A percentile compares a stretch with the other conserved stretches of the same genome.
Evolutionary conservation across 2,888 invertebrate genomes (phyloP).

Genomic region (Allacma fusca): DNA sequence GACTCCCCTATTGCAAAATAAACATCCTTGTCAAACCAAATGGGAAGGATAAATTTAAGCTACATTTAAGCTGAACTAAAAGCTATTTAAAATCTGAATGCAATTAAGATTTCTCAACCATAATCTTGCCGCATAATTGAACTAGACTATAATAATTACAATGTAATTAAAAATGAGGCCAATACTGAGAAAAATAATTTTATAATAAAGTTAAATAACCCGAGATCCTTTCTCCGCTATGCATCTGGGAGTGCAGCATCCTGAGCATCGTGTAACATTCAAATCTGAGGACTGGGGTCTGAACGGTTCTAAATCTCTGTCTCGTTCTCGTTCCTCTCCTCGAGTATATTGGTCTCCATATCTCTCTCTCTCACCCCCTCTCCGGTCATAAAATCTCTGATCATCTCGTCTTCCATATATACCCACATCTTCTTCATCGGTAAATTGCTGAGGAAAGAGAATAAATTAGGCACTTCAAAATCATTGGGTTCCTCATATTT

Average conservation of each 20-base stretch:
- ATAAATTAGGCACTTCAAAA: neutral
- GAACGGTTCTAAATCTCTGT: neutral
- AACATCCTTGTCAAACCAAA: no score
- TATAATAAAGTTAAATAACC: conserved; percentile 65
- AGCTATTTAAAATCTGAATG: no score
- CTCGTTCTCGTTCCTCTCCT: conserved; percentile 30
- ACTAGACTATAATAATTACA: neutral
- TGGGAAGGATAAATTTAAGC: no score
- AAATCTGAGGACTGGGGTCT: neutral
- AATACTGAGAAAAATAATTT: neutral
- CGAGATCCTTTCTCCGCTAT: conserved; percentile 86
- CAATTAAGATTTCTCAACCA: no score
- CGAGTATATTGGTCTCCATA: neutral
- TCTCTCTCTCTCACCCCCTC: conserved; percentile 28
- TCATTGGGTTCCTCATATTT: neutral
- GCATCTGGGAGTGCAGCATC: conserved; percentile 83
- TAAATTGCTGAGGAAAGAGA: neutral
- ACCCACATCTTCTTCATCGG: neutral
- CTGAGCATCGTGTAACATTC: conserved; percentile 65
- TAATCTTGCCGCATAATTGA: no score
- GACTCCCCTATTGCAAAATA: conserved; percentile 62
- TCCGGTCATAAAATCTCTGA: neutral
- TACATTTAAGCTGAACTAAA: no score
- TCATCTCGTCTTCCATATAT: conserved; percentile 20
- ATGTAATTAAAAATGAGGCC: neutral